Evolutionary conservation across 2,797 vertebrate species (phyloP).

Genomic region (Paguma larvata): DNA sequence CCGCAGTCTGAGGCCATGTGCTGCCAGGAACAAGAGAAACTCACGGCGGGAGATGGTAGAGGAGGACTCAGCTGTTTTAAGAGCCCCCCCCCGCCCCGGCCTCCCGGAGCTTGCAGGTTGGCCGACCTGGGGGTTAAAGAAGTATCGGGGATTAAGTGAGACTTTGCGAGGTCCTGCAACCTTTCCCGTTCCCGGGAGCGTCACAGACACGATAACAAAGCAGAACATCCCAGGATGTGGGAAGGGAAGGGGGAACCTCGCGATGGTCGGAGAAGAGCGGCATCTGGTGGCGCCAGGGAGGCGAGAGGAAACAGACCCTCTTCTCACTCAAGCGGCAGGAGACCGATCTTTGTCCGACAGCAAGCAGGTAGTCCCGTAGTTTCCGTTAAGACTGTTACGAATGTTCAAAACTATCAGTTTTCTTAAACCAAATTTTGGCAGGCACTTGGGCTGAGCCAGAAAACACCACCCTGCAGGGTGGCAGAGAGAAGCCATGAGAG

Average conservation of each 20-base stretch:
- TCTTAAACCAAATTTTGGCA: not conserved
- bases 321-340: not conserved
- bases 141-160: not conserved
- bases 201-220: not conserved
- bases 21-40: not conserved
- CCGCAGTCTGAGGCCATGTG: not conserved
- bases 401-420: not conserved
- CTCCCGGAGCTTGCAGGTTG: not conserved
- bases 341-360: not conserved
- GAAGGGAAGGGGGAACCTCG: not conserved
- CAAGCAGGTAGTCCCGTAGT: not conserved
- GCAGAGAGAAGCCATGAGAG: not conserved
- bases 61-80: not conserved
- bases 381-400: not conserved
- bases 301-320: not conserved
- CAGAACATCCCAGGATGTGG: not conserved
- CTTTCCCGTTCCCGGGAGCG: not conserved
- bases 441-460: not conserved
- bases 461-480: not conserved
- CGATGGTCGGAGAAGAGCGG: not conserved
- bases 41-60: not conserved
- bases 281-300: conserved; percentile 30
- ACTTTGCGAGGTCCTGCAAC: not conserved
- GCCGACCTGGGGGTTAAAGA: not conserved
- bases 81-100: accelerated